Conservation (phyloP, 2,888 invertebrate genomes). For the Ferrisia virgata region DNA sequence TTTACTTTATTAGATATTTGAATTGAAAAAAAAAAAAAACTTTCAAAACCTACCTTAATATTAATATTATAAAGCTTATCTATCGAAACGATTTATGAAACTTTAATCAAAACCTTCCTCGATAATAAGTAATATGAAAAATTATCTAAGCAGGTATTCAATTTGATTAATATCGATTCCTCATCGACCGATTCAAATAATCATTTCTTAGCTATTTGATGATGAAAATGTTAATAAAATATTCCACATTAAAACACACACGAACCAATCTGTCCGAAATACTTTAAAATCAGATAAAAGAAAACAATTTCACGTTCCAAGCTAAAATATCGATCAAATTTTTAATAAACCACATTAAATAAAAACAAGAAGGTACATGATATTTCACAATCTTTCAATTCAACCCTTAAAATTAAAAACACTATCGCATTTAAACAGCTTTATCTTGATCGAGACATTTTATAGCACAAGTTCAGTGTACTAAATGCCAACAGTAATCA, state of each 20-base stretch:
- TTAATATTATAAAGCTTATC: too few relatives aligned
- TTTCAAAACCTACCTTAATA: too few relatives aligned
- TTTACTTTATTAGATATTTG: too few relatives aligned
- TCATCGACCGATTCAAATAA: background rate
- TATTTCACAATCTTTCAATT: background rate
- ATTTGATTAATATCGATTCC: background rate
- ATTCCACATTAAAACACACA: background rate
- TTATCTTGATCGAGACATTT: background rate
- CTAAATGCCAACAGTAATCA: too few relatives aligned
- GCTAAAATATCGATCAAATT: background rate
- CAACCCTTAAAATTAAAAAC: background rate
- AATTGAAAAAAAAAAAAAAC: too few relatives aligned
- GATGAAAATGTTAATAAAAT: background rate
- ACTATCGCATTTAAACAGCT: background rate
- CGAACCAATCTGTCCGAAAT: background rate
- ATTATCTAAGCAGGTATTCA: too few relatives aligned
- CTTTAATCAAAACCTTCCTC: too few relatives aligned
- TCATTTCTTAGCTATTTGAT: background rate
- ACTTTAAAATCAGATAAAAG: background rate
- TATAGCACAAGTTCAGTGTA: background rate
- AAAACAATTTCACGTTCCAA: background rate
- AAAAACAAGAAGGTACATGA: background rate
- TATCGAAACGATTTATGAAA: too few relatives aligned
- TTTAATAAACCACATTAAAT: background rate
- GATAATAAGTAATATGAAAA: too few relatives aligned